Evolutionary conservation across 2,888 invertebrate genomes (phyloP).

Genomic region (Mallateleia sp.): DNA sequence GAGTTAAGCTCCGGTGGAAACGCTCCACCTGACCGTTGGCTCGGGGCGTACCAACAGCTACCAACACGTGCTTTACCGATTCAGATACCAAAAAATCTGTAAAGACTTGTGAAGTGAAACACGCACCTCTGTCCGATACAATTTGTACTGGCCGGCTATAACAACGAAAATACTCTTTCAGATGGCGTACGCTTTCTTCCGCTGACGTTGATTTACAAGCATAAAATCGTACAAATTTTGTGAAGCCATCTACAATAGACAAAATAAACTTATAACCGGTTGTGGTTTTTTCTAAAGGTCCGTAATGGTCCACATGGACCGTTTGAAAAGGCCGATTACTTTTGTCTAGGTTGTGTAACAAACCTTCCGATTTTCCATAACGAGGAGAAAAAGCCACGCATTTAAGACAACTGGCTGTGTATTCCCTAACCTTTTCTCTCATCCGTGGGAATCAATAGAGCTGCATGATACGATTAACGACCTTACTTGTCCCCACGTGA

Average conservation of each 20-base stretch:
- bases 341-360: slow-evolving; percentile 81
- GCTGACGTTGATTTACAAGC: slow-evolving; percentile 5
- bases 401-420: slow-evolving; percentile 79
- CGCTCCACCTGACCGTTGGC: too few relatives aligned
- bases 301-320: slow-evolving; percentile 7
- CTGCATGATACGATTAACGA: slow-evolving; percentile 20
- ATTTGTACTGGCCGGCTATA: slow-evolving; percentile 2
- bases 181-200: slow-evolving; percentile 4
- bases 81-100: background rate
- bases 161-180: background rate
- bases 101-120: slow-evolving; percentile 3
- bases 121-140: background rate
- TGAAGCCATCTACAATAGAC: background rate
- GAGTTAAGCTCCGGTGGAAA: too few relatives aligned
- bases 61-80: too few relatives aligned
- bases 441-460: background rate
- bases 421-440: slow-evolving; percentile 3
- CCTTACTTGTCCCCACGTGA: slow-evolving; percentile 65
- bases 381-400: slow-evolving; percentile 79
- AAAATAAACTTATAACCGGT: background rate
- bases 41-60: too few relatives aligned
- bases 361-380: slow-evolving; percentile 80
- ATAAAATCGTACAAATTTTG: background rate
- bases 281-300: slow-evolving; percentile 6
- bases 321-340: slow-evolving; percentile 25